A percentile compares a stretch with the other conserved stretches of the same genome.
Conservation (phyloP, 1,140 invertebrate species). For the Charaxes varanes region DNA sequence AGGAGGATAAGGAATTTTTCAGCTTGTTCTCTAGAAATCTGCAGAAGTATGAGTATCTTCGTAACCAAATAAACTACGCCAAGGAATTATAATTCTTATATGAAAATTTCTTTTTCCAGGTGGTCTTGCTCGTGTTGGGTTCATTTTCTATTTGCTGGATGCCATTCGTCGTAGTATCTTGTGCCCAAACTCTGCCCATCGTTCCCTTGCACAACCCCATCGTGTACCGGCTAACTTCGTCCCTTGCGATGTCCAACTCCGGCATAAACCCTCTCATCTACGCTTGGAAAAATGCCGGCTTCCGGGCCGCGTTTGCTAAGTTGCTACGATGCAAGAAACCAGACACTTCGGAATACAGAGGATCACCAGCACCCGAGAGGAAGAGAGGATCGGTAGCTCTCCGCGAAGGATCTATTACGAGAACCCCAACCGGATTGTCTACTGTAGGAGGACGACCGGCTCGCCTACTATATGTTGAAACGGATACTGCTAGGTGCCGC, state of each 20-base stretch:
- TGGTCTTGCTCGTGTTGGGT: slow-evolving; percentile 82
- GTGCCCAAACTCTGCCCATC: slow-evolving; percentile 75
- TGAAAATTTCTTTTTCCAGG: slow-evolving; percentile 68
- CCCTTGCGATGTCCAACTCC: slow-evolving; percentile 83
- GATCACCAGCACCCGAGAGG: slow-evolving; percentile 54
- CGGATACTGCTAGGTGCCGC: slow-evolving; percentile 53
- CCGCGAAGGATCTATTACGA: slow-evolving; percentile 60
- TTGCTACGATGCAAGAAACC: slow-evolving; percentile 78
- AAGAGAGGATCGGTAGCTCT: slow-evolving; percentile 58
- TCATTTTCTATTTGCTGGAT: slow-evolving; percentile 86
- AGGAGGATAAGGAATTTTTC: too few relatives aligned
- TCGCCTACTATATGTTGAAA: slow-evolving; percentile 49
- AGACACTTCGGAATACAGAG: slow-evolving; percentile 66
- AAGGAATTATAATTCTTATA: too few relatives aligned
- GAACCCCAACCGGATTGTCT: slow-evolving; percentile 38
- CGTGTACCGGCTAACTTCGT: slow-evolving; percentile 80
- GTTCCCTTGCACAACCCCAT: slow-evolving; percentile 68
- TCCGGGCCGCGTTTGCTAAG: slow-evolving; percentile 79
- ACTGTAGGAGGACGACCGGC: slow-evolving; percentile 48
- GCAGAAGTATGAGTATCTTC: too few relatives aligned
- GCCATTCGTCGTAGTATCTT: slow-evolving; percentile 81
- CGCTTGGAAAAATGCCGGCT: slow-evolving; percentile 86
- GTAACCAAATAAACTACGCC: too few relatives aligned
- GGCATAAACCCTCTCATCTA: slow-evolving; percentile 87
- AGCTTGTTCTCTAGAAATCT: too few relatives aligned